A percentile compares a stretch with the other conserved stretches of the same genome.
Evolutionary conservation across 1,140 invertebrate species (phyloP).

Genomic region (Macrosteles quadrilineatus): DNA sequence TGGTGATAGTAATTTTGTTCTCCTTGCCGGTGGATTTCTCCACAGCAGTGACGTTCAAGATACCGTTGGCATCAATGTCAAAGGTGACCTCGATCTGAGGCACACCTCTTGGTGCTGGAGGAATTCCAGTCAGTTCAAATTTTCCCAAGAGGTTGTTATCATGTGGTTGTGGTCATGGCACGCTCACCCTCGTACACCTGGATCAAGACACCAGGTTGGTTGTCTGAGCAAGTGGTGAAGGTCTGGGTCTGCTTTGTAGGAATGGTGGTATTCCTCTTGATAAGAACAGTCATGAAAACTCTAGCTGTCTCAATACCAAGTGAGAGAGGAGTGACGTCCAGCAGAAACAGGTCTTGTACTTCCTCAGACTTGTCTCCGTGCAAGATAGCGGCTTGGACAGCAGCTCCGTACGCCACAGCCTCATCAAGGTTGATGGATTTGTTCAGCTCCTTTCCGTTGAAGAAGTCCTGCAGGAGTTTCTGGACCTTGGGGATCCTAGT

Average conservation of each 20-base stretch:
- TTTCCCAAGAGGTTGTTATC: constrained; percentile 92
- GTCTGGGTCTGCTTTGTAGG: constrained; percentile 95
- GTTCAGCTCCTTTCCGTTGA: constrained; percentile 97
- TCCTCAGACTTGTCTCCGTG: constrained; percentile 94
- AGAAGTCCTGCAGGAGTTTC: constrained; percentile 92
- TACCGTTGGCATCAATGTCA: constrained; percentile 88
- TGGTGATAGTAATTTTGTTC: constrained; percentile 98
- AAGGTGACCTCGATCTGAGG: constrained; percentile 95
- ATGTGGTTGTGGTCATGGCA: constrained; percentile 89
- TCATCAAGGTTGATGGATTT: constrained; percentile 96
- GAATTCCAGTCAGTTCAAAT: constrained; percentile 92
- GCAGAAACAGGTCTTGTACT: constrained; percentile 84
- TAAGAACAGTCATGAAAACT: constrained; percentile 93
- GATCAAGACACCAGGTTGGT: constrained; percentile 92
- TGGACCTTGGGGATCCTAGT: constrained; percentile 98
- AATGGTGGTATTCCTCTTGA: constrained; percentile 95
- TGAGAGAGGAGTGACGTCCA: constrained; percentile 93
- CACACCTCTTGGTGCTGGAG: constrained; percentile 91
- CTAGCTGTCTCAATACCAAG: constrained; percentile 97
- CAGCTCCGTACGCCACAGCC: constrained; percentile 86
- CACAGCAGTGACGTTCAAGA: constrained; percentile 83
- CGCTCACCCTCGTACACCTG: constrained; percentile 87
- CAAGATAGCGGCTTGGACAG: constrained; percentile 89
- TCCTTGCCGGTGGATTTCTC: constrained; percentile 95
- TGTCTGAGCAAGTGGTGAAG: constrained; percentile 96